These are phyloP conservation scores for Mastomys coucha DNA, from an alignment of 2,113 vertebrate genomes.

Conservation along the genomic window DNA sequence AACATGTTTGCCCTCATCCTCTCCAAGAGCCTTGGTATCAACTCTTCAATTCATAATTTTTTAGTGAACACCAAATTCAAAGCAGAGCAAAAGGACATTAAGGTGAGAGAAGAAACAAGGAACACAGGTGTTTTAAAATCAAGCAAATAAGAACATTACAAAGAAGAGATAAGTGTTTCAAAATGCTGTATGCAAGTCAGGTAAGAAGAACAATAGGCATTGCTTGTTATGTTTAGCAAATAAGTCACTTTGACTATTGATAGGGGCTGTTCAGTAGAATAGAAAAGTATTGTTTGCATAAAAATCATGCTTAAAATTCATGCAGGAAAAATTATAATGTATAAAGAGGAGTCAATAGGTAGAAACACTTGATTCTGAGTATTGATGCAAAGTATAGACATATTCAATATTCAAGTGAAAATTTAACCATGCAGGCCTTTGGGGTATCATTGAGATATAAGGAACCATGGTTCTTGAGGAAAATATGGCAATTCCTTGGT, in stretches of 20 bases:
- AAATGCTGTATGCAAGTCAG: not conserved
- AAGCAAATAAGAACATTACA: not conserved
- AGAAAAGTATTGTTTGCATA: not conserved
- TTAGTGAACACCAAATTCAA: not conserved
- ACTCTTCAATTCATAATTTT: not conserved
- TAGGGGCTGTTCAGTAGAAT: not conserved
- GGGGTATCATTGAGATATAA: not conserved
- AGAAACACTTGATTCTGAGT: slow-evolving; percentile 1
- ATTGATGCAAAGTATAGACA: not conserved
- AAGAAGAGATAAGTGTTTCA: slow-evolving; percentile 14
- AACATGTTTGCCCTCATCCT: not conserved
- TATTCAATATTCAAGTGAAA: not conserved
- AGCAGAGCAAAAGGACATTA: not conserved
- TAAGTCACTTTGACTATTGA: slow-evolving; percentile 26
- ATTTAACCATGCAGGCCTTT: not conserved
- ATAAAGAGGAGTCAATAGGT: slow-evolving; percentile 6
- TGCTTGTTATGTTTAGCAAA: slow-evolving; percentile 28
- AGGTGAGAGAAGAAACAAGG: not conserved
- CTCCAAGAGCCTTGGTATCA: not conserved
- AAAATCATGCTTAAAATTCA: not conserved
- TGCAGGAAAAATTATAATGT: not conserved
- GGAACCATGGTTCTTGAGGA: not conserved
- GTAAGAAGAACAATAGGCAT: not conserved
- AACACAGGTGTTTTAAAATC: not conserved
- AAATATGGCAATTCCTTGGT: not conserved